Evolutionary conservation across 2,888 invertebrate genomes (phyloP).

Genomic region (Pharmacophagus antenor): DNA sequence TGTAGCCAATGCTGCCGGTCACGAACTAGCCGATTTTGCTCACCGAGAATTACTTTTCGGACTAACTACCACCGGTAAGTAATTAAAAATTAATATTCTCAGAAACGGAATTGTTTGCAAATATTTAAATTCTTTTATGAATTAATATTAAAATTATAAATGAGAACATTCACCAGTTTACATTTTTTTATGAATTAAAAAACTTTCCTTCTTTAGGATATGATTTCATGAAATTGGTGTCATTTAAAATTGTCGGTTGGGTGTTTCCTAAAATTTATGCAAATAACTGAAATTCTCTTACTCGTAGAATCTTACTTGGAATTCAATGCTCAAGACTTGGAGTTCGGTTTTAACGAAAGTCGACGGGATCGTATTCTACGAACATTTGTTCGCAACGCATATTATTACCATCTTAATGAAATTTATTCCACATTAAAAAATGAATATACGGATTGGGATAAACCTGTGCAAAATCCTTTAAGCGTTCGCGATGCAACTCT

Average conservation of each 20-base stretch:
- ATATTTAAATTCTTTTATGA: too few species aligned
- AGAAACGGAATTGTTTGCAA: too few species aligned
- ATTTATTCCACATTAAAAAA: slow-evolving; percentile 95
- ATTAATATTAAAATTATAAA: too few species aligned
- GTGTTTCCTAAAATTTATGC: slow-evolving; percentile 53
- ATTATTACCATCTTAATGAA: slow-evolving; percentile 96
- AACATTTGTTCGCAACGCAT: slow-evolving; percentile 96
- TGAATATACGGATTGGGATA: slow-evolving; percentile 98
- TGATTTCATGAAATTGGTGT: slow-evolving; percentile 19
- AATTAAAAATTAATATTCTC: too few species aligned
- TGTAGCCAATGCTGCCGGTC: slow-evolving; percentile 86
- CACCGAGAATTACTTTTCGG: slow-evolving; percentile 92
- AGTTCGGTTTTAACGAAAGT: slow-evolving; percentile 95
- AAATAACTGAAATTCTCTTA: slow-evolving; percentile 59
- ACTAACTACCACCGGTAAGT: slow-evolving; percentile 85
- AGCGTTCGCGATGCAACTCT: slow-evolving; percentile 92
- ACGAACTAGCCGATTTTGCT: slow-evolving; percentile 90
- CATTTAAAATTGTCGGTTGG: slow-evolving; percentile 34
- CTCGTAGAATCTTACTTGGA: slow-evolving; percentile 89
- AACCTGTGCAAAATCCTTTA: slow-evolving; percentile 91
- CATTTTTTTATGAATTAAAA: background rate
- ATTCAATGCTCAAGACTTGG: slow-evolving; percentile 90
- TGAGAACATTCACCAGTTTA: too few species aligned
- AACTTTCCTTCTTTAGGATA: slow-evolving; percentile 2
- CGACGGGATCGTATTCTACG: slow-evolving; percentile 91